Conservation (phyloP, 2,888 invertebrate species). For the Sarcophaga rosellei region DNA sequence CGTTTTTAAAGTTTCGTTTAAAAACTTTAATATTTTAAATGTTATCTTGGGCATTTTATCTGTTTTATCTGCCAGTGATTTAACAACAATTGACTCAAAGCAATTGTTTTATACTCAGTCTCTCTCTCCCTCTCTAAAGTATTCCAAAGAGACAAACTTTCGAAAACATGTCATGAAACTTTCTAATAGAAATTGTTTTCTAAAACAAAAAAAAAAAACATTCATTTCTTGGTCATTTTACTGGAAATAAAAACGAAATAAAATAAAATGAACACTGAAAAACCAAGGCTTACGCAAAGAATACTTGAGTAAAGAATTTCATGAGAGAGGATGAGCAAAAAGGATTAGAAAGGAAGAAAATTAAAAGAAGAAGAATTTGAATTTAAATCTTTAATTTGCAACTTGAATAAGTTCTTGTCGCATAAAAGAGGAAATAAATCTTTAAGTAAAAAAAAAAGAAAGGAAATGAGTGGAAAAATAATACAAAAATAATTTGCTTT, state of each 20-base stretch:
- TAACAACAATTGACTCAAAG: conserved; percentile 48
- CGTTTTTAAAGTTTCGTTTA: not conserved
- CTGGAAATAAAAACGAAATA: not conserved
- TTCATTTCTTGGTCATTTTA: conserved; percentile 29
- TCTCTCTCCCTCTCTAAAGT: not conserved
- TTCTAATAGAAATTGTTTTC: conserved; percentile 42
- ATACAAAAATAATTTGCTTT: no score
- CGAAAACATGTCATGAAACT: conserved; percentile 28
- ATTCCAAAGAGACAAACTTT: conserved; percentile 35
- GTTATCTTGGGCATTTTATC: conserved; percentile 23
- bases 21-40: conserved; percentile 13
- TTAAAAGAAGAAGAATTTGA: not conserved
- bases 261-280: not conserved
- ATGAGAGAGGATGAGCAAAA: no score
- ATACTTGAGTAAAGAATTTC: not conserved
- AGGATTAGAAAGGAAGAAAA: not conserved
- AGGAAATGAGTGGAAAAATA: no score
- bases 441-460: no score
- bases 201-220: not conserved
- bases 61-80: conserved; percentile 27
- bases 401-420: no score
- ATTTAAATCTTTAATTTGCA: no score
- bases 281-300: not conserved
- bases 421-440: no score
- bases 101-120: conserved; percentile 24